Evolutionary conservation across 2,797 vertebrate genomes (phyloP), one percentile per base, ranked within the genome.

Genomic region (Pyrocephalus nanus): DNA sequence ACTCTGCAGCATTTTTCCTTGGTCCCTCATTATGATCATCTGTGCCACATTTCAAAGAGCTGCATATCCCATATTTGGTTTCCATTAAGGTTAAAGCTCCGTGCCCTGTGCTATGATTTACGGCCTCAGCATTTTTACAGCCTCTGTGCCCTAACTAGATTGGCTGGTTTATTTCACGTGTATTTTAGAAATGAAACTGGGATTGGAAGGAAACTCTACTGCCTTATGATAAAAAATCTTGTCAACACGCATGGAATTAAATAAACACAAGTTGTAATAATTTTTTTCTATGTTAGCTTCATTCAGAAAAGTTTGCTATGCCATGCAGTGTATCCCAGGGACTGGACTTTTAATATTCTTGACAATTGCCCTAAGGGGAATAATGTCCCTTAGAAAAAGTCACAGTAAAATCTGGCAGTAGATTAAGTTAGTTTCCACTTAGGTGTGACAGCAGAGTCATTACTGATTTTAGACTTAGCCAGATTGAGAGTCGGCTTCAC

Each of bases 401-500:
- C 95, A 73, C 88, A 92, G 75, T 95, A 89, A 80, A 96, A 96
- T 88, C 96, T 96, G 95, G 95, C 94, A 96, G 95, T 96, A 77
- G 77, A 95, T 97, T 96, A 97, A 94, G 90, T 93, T 97, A 94
- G 95, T 97, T 98, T 98, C 96, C 96, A 96, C 96, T 83, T 96
- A 96, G 95, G 97, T 97, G 97, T 97, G 97, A 98, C 97, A 98
- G 96, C 93, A 90, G 95, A 96, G 88, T 97, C 97, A 96, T 97
- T 98, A 96, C 93, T 92, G 96, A 95, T 97, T 98, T 98, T 96
- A 93, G 95, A 94, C 92, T 97, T 96, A 96, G 96, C 96, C 97
- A 96, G 95, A 96, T 96, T 97, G 95, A 77, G 97, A 97, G 97
- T 97, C 97, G 90, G 98, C 98, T 98, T 98, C 97, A 98, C 98